phyloP scores from a whole-genome alignment of 2,113 vertebrate species.

The Nicator chloris region DNA sequence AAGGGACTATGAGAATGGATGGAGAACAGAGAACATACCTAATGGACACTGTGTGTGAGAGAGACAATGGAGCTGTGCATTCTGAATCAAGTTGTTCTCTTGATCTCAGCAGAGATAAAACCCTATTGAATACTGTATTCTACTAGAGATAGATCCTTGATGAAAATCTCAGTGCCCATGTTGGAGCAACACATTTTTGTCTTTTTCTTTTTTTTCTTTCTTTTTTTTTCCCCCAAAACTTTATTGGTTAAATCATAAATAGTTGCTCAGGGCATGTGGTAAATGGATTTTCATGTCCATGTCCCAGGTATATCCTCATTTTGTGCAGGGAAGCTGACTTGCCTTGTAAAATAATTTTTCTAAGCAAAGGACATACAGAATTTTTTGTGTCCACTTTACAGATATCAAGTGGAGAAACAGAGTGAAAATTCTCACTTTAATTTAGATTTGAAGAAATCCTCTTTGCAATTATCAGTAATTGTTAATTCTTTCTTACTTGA shows the following conservation, averaged over 20 bases:
- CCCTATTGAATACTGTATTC: neutral
- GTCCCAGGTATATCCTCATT: neutral
- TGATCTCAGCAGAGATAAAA: neutral
- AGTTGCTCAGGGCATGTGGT: neutral
- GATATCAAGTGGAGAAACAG: neutral
- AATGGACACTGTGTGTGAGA: neutral
- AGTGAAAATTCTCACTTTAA: neutral
- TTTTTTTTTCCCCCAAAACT: neutral
- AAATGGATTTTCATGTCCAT: neutral
- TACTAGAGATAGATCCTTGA: neutral
- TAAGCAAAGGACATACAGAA: neutral
- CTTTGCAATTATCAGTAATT: neutral
- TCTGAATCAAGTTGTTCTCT: neutral
- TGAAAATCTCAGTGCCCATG: neutral
- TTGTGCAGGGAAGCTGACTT: neutral
- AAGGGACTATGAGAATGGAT: neutral
- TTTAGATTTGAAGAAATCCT: neutral
- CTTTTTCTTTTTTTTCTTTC: accelerated
- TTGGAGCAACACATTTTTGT: neutral
- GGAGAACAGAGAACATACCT: neutral
- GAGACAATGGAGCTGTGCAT: neutral
- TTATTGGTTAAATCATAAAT: neutral
- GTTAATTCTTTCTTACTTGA: neutral
- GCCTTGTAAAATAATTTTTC: neutral
- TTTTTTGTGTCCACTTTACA: neutral